These are phyloP conservation scores for Xanthostigma xanthostigma DNA, from an alignment of 2,888 invertebrate species.

Conservation along the genomic window DNA sequence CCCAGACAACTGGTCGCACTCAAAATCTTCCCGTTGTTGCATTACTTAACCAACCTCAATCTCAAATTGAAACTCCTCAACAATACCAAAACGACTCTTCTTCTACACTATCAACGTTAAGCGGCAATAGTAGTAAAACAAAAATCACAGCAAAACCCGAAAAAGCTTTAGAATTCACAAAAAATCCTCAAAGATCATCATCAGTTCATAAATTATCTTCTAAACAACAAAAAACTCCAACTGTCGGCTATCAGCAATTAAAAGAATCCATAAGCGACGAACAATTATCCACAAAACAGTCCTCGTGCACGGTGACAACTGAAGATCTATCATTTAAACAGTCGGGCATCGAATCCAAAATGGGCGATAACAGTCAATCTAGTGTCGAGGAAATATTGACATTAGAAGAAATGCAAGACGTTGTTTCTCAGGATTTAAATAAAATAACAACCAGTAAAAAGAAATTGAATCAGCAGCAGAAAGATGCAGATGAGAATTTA, in stretches of 20 bases:
- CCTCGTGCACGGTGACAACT: too few relatives aligned
- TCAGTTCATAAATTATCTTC: background rate
- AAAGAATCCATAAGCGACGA: too few relatives aligned
- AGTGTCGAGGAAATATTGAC: conserved; percentile 28
- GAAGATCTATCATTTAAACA: background rate
- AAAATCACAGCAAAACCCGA: background rate
- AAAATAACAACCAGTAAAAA: conserved; percentile 38
- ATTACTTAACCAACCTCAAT: background rate
- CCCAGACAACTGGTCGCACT: conserved; percentile 37
- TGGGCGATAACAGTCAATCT: conserved; percentile 31
- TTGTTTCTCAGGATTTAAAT: conserved; percentile 22
- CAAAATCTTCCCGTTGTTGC: conserved; percentile 2
- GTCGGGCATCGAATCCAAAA: conserved; percentile 14
- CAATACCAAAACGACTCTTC: background rate
- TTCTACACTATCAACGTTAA: background rate
- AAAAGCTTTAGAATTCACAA: conserved; percentile 1
- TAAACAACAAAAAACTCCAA: too few relatives aligned
- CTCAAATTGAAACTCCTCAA: background rate
- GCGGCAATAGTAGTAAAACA: background rate
- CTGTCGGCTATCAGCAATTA: too few relatives aligned
- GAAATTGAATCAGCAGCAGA: conserved; percentile 35
- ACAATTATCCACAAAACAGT: too few relatives aligned
- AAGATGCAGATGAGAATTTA: conserved; percentile 56
- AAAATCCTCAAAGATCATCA: background rate
- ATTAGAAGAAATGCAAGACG: conserved; percentile 16